Base-by-base conservation (phyloP, 2,797 vertebrate genomes). In the Sylvilagus floridanus region DNA sequence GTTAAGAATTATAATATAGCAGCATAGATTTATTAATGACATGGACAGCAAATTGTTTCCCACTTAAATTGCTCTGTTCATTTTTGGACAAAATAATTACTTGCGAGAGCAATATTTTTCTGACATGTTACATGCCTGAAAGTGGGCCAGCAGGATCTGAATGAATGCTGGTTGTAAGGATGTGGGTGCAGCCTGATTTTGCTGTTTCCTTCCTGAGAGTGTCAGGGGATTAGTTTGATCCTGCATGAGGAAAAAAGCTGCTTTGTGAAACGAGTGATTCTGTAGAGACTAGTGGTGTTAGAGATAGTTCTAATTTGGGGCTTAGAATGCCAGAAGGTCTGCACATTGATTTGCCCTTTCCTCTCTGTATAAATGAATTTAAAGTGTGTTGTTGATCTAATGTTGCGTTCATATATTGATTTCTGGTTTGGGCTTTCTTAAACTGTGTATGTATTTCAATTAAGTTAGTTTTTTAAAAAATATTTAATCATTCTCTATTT, bases 1-100 rank as follows among this genome's bases (percentile, higher is more conserved):
- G 57, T 89, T 19, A 95, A 66, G 92, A 95, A 92, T 96, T 95
- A 89, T 76, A 88, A 71, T 87, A 66, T 37, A 88, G 54, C 79
- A 50, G 71, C 13, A 75, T 90, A 79, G 93, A 66, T 97, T 97
- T 96, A 75, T 86, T 35, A 91, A 66, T 96, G 93, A 93, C 76
- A 90, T 75, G 54, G 94, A 72, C 52, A 95, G 78, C 92, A 94
- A 81, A 95, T 97, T 96, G 97, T 91, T 96, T 82, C 50, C 0
- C 60, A 14, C 90, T 87, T 95, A 87, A 94, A 94, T 79, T 47
- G 22, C 30, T 75, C 30, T 42, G 17, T 73, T 96, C 79, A 17
- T 78, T 96, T 96, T 94, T 76, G 35, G 54, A n/a, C 50, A 95
- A 68, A 96, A 90, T 93, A 91, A 96, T 93, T 84, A 84, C 62